Conservation (phyloP, 1,140 invertebrate genomes). For the Cardiocondyla obscurior region DNA sequence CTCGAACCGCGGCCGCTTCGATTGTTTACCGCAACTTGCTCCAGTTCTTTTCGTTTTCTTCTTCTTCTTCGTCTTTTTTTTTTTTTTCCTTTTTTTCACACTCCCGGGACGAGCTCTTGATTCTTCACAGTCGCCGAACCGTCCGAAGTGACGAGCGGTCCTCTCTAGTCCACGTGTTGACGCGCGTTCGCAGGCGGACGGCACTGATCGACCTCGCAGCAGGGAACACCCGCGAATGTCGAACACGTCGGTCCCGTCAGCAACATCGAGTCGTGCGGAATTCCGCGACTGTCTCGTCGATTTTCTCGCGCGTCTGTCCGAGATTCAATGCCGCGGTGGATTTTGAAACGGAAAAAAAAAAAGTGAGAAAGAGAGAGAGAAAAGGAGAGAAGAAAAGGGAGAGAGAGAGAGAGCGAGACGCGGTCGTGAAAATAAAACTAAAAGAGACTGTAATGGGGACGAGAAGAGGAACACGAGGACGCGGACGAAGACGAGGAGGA, state of each 20-base stretch:
- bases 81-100: no score
- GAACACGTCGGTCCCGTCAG: background rate
- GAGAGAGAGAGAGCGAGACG: background rate
- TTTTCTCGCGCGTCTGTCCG: slow-evolving; percentile 34
- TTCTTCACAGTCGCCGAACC: background rate
- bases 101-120: background rate
- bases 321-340: slow-evolving; percentile 68
- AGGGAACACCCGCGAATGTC: slow-evolving; percentile 16
- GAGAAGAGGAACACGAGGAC: background rate
- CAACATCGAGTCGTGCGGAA: slow-evolving; percentile 29
- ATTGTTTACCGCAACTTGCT: background rate
- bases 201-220: slow-evolving; percentile 3
- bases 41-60: no score
- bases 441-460: background rate
- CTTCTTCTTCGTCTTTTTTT: no score
- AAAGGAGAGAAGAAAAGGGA: background rate
- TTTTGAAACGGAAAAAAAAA: slow-evolving; percentile 64
- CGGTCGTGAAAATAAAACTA: background rate
- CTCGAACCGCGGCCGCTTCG: background rate
- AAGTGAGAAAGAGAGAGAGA: background rate
- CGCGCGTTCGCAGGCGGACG: background rate
- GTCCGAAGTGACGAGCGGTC: background rate
- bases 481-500: slow-evolving; percentile 6
- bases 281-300: slow-evolving; percentile 53
- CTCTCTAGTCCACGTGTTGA: slow-evolving; percentile 34